A percentile compares a stretch with the other conserved stretches of the same genome.
Conservation (phyloP, 2,113 vertebrate genomes). For the Rallus limicola region DNA sequence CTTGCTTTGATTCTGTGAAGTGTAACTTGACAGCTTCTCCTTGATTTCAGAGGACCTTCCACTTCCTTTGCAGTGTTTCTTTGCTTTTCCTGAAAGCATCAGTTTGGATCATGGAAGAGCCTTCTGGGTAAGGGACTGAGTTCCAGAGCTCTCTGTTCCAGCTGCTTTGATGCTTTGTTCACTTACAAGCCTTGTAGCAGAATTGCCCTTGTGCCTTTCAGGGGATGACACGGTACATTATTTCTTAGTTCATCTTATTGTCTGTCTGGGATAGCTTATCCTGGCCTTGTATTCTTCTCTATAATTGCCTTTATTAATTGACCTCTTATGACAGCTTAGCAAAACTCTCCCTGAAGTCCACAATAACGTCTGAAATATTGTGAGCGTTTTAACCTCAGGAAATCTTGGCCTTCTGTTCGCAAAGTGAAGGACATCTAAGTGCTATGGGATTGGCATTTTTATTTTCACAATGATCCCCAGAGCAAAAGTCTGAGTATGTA, state of each 20-base stretch:
- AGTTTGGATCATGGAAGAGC: not conserved
- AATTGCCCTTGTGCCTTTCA: not conserved
- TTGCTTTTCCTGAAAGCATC: not conserved
- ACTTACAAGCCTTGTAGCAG: not conserved
- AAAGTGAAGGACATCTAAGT: not conserved
- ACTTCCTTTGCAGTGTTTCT: not conserved
- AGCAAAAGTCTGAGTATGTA: not conserved
- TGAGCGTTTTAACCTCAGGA: conserved; percentile 2
- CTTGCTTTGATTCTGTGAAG: not conserved
- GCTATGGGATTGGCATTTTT: not conserved
- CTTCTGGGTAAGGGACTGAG: not conserved
- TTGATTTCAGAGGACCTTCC: not conserved
- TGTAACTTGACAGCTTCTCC: not conserved
- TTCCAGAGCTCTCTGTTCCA: not conserved
- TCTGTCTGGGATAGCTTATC: not conserved
- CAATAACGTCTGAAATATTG: not conserved
- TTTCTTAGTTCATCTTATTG: not conserved
- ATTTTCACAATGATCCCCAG: not conserved
- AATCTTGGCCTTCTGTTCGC: not conserved
- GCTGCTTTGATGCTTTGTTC: not conserved
- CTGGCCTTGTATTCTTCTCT: not conserved
- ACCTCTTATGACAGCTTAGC: not conserved
- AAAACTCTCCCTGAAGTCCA: not conserved
- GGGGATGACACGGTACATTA: not conserved
- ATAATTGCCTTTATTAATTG: not conserved